Evolutionary conservation across 2,113 vertebrate genomes (phyloP), one percentile per base, ranked within the genome.

Genomic region (Typhlomys cinereus): DNA sequence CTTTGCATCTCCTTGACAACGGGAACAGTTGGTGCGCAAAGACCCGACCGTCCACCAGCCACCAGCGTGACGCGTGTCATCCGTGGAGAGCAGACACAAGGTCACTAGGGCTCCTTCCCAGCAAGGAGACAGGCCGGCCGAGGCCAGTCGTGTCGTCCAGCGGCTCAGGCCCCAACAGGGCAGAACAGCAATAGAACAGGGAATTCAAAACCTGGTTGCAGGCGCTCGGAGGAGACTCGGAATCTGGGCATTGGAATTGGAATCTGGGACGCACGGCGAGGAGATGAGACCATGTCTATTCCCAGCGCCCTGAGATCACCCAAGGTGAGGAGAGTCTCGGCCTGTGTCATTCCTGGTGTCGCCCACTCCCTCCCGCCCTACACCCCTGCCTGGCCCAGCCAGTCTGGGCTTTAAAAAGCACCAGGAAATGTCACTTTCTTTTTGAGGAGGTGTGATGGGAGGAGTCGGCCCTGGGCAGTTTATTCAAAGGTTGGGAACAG

Each of bases 381-480:
- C 17, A 57, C 89, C 88, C 3, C 1, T 80, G 73, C 76, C 75
- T 85, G 71, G 94, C 89, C 92, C 71, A 87, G 94, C 80, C 87
- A 74, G 89, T 64, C 62, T 52, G 31, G 84, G 91, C 95, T 97
- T 96, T 44, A 96, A 97, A 97, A 96, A 97, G 91, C 94, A 95
- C 87, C 71, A 95, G 95, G 95, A 96, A 96, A 97, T 96, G 95
- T 95, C 96, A 97, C 89, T 96, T 95, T 97, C 94, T 95, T 92
- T 96, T 95, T 92, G 93, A 92, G 93, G 91, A 94, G 80, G 93
- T 94, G 91, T 25, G 36, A 95, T 82, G 91, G 92, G 91, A 91
- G 89, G 95, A 90, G 95, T 94, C 25, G 84, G 94, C 76, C n/a
- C 94, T 57, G 82, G 93, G 80, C 84, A 64, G 44, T 78, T 84